A percentile compares a stretch with the other conserved stretches of the same genome.
Evolutionary conservation across 1,140 invertebrate species (phyloP).

Genomic region (Propsilocerus akamusi): DNA sequence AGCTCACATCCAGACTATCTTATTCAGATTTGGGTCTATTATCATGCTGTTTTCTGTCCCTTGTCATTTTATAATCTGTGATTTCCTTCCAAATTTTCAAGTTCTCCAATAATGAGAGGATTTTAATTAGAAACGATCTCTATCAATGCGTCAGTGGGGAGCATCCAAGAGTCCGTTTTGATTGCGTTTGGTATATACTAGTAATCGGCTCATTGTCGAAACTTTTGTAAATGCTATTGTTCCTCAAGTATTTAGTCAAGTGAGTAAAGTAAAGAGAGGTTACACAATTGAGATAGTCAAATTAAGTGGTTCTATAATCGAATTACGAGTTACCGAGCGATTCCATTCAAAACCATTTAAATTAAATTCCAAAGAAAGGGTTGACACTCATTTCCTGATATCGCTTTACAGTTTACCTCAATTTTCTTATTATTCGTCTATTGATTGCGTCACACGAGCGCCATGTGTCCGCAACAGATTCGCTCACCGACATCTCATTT

Average conservation of each 20-base stretch:
- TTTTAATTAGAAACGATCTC: not conserved
- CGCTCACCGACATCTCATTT: not conserved
- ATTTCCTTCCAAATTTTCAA: no score
- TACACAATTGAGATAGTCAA: no score
- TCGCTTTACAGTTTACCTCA: not conserved
- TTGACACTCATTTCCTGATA: not conserved
- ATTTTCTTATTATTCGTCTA: not conserved
- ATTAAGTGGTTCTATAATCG: no score
- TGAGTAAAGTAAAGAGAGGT: no score
- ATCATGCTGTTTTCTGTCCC: no score
- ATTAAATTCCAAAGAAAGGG: no score
- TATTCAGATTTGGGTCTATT: no score
- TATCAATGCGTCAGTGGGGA: not conserved
- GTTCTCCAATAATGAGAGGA: no score
- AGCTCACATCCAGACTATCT: no score
- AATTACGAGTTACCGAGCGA: no score
- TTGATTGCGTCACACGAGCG: not conserved
- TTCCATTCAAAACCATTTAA: no score
- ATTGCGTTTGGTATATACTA: not conserved
- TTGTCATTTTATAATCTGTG: no score
- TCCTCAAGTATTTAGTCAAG: conserved; percentile 1
- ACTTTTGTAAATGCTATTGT: not conserved
- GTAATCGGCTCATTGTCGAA: not conserved
- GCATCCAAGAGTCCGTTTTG: not conserved
- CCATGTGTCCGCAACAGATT: not conserved